Conservation (phyloP, 2,888 invertebrate species). For the Hermodice carunculata region DNA sequence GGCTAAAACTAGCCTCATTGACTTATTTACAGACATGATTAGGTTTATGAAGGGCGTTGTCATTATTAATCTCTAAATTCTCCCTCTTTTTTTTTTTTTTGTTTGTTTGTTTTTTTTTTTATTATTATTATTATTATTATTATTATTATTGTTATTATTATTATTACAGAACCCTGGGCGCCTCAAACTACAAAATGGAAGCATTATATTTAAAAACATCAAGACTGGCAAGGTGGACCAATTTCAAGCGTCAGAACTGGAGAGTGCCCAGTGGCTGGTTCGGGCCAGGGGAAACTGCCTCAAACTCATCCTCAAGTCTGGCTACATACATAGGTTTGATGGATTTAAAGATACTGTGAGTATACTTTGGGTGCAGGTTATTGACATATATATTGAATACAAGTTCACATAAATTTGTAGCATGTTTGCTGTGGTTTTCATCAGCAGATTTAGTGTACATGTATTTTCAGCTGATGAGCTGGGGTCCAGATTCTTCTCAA, state of each 20-base stretch:
- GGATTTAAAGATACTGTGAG: slow-evolving; percentile 91
- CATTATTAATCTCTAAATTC: too few species aligned
- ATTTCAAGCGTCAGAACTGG: slow-evolving; percentile 86
- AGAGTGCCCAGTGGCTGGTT: slow-evolving; percentile 91
- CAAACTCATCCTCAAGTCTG: slow-evolving; percentile 90
- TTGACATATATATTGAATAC: not conserved
- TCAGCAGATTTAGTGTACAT: too few species aligned
- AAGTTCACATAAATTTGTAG: too few species aligned
- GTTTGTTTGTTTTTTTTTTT: too few species aligned
- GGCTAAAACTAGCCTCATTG: too few species aligned
- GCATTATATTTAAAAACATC: slow-evolving; percentile 92
- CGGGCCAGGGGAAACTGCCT: slow-evolving; percentile 92
- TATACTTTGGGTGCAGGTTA: slow-evolving; percentile 37
- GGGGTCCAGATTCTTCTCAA: too few species aligned
- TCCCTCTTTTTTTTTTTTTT: too few species aligned
- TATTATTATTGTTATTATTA: not conserved
- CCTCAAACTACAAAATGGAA: slow-evolving; percentile 91
- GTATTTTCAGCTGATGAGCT: too few species aligned
- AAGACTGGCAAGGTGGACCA: slow-evolving; percentile 98
- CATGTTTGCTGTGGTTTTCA: too few species aligned
- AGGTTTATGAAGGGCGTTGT: too few species aligned
- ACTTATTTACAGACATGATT: too few species aligned
- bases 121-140: too few species aligned
- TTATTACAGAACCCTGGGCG: slow-evolving; percentile 85
- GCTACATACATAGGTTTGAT: slow-evolving; percentile 89